Conservation (phyloP, 2,113 vertebrate species). For the Ascaphus truei region DNA sequence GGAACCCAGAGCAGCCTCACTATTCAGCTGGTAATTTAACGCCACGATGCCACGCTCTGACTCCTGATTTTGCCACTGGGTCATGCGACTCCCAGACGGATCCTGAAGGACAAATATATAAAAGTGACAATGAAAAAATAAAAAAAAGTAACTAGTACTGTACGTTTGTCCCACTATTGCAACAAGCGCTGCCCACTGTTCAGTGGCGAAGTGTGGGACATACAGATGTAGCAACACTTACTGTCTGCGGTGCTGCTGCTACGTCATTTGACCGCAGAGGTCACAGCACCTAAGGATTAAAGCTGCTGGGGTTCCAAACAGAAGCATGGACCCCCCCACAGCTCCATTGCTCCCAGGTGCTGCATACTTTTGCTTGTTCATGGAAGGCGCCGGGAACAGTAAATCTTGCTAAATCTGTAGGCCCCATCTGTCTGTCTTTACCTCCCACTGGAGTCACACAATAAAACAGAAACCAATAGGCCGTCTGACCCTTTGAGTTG, state of each 20-base stretch:
- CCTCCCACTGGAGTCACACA: too few species aligned
- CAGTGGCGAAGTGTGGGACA: background rate
- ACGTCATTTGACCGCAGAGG: background rate
- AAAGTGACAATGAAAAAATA: background rate
- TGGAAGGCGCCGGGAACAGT: too few species aligned
- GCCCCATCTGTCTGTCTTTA: too few species aligned
- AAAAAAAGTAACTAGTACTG: background rate
- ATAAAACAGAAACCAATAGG: too few species aligned
- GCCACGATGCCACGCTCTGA: constrained; percentile 49
- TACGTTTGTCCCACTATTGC: background rate
- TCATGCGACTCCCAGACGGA: constrained; percentile 56
- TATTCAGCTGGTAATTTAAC: constrained; percentile 47
- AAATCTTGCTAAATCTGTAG: too few species aligned
- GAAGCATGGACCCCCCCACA: too few species aligned
- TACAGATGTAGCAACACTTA: background rate
- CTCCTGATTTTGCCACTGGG: constrained; percentile 57
- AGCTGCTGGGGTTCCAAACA: too few species aligned
- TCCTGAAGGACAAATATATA: constrained; percentile 42
- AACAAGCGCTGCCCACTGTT: background rate
- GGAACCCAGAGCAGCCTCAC: constrained; percentile 50
- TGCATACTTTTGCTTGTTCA: too few species aligned
- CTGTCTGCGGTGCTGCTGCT: background rate
- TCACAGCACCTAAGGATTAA: too few species aligned
- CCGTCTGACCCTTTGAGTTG: too few species aligned
- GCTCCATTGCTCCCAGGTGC: too few species aligned